Base-by-base conservation (phyloP, 2,888 invertebrate species). In the Eupithecia centaureata region DNA sequence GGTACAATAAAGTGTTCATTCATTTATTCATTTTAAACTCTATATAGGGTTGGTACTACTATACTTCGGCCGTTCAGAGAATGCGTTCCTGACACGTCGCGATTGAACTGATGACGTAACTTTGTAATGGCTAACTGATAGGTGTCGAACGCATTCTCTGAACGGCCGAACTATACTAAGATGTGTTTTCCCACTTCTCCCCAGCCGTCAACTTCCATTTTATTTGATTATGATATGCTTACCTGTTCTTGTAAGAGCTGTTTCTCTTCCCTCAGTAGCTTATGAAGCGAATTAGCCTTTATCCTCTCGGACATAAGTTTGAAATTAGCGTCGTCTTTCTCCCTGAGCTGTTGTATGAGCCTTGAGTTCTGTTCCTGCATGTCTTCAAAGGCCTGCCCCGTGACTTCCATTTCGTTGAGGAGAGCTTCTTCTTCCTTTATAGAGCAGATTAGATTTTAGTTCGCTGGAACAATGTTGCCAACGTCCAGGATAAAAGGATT, bases 351-450 rank as follows among this genome's bases (percentile, higher is more conserved):
- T 79, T 99, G 98, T 62, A 99, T 97, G 25, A 99, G 94, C 42
- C 99, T 94, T 0, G 98, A 98, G 90, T 99, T 99, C 92, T 99
- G 99, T 82, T 99, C 99, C 91, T 99, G 99, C 98, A 99, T 99
- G 83, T 99, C 99, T 86, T 99, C 99, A 84, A 99, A 99, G 0
- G 99, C 99, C 88, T 99, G 99, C 0, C 99, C 99, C 0, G 99
- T 99, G 3, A 99, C 98, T 86, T 99, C 99, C 98, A 99, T 99
- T 91, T 99, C 99, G 85, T 98, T 99, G 18, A 99, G 93, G 61
- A 99, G 94, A 0, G 99, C 98, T 84, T 99, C 99, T 88, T 99
- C 99, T 86, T 99, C 98, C 95, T 96, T 87, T 70, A 79, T 57
- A 58, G 63, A 66, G 60, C 59, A 65, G 63, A 66, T 51, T 63